A percentile compares a stretch with the other conserved stretches of the same genome.
These are phyloP conservation scores for Gnathonemus longibarbis DNA, from an alignment of 2,113 vertebrate genomes.

Conservation along the genomic window DNA sequence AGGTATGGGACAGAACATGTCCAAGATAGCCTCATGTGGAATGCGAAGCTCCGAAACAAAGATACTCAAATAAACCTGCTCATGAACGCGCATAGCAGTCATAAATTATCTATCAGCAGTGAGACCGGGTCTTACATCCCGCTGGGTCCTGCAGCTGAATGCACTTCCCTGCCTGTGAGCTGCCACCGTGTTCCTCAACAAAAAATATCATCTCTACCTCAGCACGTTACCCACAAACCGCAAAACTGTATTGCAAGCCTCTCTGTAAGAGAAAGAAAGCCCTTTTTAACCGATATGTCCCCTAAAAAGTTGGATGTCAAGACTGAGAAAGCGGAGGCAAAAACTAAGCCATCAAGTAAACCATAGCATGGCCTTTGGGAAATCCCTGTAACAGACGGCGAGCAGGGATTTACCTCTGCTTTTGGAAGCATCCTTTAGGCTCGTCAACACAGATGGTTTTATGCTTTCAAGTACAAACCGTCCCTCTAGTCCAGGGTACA, in stretches of 20 bases:
- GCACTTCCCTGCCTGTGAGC: background rate
- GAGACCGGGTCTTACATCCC: conserved; percentile 23
- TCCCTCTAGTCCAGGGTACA: conserved; percentile 89
- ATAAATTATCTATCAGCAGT: conserved; percentile 34
- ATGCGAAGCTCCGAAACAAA: conserved; percentile 27
- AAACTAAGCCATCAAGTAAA: background rate
- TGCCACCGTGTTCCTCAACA: background rate
- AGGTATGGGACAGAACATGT: conserved; percentile 23
- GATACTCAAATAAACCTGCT: conserved; percentile 28
- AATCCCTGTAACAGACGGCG: background rate
- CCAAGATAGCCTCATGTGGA: conserved; percentile 24
- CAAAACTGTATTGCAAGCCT: background rate
- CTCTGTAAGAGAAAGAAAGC: background rate
- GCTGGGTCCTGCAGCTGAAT: conserved; percentile 11
- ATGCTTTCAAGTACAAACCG: conserved; percentile 80
- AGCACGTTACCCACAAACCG: background rate
- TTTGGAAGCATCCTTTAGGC: conserved; percentile 83
- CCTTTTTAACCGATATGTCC: background rate
- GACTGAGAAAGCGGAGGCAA: background rate
- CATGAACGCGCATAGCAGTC: conserved; percentile 11
- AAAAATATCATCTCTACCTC: background rate
- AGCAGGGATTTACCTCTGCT: conserved; percentile 74
- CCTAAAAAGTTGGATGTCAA: background rate
- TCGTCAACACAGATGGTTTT: conserved; percentile 71
- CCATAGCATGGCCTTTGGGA: too few relatives aligned